Evolutionary conservation across 1,140 invertebrate genomes (phyloP), one percentile per base, ranked within the genome.

Genomic region (Thrips palmi): DNA sequence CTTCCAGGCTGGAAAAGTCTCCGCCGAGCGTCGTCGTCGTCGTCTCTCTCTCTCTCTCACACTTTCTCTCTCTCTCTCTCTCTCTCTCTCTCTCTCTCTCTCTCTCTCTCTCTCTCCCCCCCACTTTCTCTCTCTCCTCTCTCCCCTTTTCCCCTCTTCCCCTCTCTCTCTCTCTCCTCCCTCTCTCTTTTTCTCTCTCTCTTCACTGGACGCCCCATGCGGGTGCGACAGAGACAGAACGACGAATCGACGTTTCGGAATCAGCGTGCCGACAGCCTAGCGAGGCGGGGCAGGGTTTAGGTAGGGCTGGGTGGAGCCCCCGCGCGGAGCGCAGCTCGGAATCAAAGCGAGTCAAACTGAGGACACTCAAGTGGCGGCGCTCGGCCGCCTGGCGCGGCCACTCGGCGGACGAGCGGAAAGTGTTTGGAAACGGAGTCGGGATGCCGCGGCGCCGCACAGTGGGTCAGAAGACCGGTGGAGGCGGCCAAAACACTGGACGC

Each of bases 21-120:
- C n/a, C n/a, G n/a, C n/a, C n/a, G n/a, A n/a, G n/a, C n/a, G n/a
- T n/a, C n/a, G n/a, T n/a, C n/a, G n/a, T n/a, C n/a, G n/a, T n/a
- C n/a, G n/a, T 33, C 32, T 33, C 32, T 33, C 32, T 33, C 32
- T 33, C 11, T 33, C 32, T 33, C 32, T 33, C 32, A 2, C 32
- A 17, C 11, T 33, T 19, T 33, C 32, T 3, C 32, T 33, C 19
- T 14, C 4, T 33, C 19, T 18, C 21, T 15, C 14, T 19, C 14
- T 7, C 21, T n/a, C n/a, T n/a, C n/a, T n/a, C n/a, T n/a, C n/a
- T n/a, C 21, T 34, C 4, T 34, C 33, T 2, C 21, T 21, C 14
- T 21, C 12, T 21, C 6, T 19, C 17, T 34, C 21, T 21, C 17
- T 14, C 14, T 21, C 11, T 10, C 22, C 20, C 21, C 22, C 5